Evolutionary conservation across 2,888 invertebrate genomes (phyloP), one percentile per base, ranked within the genome.

Genomic region (Yponomeuta plumbellus): DNA sequence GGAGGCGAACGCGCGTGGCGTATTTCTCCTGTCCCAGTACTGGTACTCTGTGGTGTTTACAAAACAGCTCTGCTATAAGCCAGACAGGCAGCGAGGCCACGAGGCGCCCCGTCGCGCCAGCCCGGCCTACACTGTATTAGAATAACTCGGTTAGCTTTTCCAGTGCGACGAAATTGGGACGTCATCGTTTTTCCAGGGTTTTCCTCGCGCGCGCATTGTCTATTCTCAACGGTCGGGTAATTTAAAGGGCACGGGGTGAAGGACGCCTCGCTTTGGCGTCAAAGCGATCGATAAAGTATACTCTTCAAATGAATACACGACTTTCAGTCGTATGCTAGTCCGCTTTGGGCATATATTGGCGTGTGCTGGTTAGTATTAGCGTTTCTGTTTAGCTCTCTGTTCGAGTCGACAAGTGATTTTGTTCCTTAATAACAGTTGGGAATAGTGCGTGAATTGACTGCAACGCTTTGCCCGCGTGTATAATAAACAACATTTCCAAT

Each of bases 181-280:
- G 22, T 21, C 17, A 22, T 22, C n/a, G 44, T 64, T 22, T 23
- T 64, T 44, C 22, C 13, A 64, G 23, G 4, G 44, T 20, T 44
- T 39, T 17, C 34, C 34, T 20, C 23, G 26, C 17, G 26, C n/a
- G 17, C 0, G 34, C 13, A 17, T n/a, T 58, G 22, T 59, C 22
- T 59, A 39, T 34, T 21, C 21, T 21, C 66, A 57, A 76, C 71
- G 70, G 77, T 67, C 76, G 82, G 77, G 69, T 80, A 74, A 75
- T 71, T 76, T 72, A 80, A 88, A 88, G 88, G 88, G 81, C 87
- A 88, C 80, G 81, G 76, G 88, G 88, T 88, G 88, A 88, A 88
- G 88, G 88, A 86, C 88, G 83, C 76, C 67, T 71, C 70, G 68
- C 72, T 76, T 78, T 76, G 76, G 80, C 76, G 75, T 75, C 78